These are phyloP conservation scores for Lontra canadensis DNA, from an alignment of 2,113 vertebrate species.

Conservation along the genomic window DNA sequence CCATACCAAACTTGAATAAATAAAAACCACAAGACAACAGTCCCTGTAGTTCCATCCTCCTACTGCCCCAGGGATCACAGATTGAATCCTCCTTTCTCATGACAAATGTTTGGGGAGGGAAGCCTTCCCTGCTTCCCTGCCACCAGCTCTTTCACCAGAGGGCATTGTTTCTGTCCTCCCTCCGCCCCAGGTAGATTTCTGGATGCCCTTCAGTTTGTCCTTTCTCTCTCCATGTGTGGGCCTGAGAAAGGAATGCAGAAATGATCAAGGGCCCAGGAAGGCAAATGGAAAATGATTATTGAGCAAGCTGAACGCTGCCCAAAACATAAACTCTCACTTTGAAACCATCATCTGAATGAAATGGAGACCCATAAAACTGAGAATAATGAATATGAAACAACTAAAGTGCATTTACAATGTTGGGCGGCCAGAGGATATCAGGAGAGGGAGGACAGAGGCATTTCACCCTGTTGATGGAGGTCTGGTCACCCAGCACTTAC, in stretches of 20 bases:
- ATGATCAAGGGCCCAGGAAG: neutral
- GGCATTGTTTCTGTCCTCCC: neutral
- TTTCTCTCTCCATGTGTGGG: neutral
- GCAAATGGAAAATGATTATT: slow-evolving; percentile 39
- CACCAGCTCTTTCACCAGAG: neutral
- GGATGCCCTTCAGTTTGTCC: neutral
- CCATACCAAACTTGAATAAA: neutral
- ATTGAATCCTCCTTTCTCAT: neutral
- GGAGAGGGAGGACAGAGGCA: neutral
- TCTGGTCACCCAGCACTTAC: neutral
- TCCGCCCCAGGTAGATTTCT: neutral
- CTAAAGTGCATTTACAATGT: neutral
- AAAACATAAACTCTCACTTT: slow-evolving; percentile 22
- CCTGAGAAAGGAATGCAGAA: slow-evolving; percentile 15
- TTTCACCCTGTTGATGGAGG: neutral
- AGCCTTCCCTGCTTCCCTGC: neutral
- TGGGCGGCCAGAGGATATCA: neutral
- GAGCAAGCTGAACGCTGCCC: neutral
- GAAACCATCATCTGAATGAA: slow-evolving; percentile 29
- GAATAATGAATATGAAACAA: neutral
- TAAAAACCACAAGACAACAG: neutral
- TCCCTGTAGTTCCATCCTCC: neutral
- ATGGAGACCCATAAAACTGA: slow-evolving; percentile 11
- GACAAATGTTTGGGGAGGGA: neutral
- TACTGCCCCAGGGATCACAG: neutral